A percentile compares a stretch with the other conserved stretches of the same genome.
phyloP scores from a whole-genome alignment of 2,888 invertebrate genomes.

The Pteria penguin region DNA sequence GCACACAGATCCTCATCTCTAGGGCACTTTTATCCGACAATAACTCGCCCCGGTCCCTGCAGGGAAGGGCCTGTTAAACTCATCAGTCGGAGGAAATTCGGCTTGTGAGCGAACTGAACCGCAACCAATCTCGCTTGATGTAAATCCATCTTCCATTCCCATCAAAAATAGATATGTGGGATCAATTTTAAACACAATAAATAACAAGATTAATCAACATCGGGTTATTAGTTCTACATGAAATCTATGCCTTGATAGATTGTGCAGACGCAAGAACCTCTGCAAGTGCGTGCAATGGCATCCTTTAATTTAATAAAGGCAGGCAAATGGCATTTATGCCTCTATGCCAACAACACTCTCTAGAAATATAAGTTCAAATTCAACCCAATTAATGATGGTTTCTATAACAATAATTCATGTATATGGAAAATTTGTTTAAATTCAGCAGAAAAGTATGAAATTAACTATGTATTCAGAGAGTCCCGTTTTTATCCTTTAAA shows the following conservation, averaged over 20 bases:
- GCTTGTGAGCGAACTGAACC: slow-evolving; percentile 27
- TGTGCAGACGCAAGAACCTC: not conserved
- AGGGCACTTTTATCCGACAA: slow-evolving; percentile 37
- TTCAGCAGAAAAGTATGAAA: too few species aligned
- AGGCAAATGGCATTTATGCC: too few species aligned
- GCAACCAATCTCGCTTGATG: slow-evolving; percentile 33
- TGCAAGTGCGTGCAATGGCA: not conserved
- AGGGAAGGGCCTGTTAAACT: slow-evolving; percentile 28
- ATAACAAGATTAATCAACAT: slow-evolving; percentile 27
- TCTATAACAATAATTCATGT: too few species aligned
- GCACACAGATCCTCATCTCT: slow-evolving; percentile 25
- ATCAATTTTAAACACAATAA: slow-evolving; percentile 18
- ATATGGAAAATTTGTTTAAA: too few species aligned
- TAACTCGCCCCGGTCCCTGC: not conserved
- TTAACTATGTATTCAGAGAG: too few species aligned
- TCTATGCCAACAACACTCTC: too few species aligned
- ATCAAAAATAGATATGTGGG: slow-evolving; percentile 24
- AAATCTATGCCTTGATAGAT: not conserved
- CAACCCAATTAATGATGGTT: too few species aligned
- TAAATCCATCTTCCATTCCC: slow-evolving; percentile 26
- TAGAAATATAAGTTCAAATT: too few species aligned
- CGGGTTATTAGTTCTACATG: not conserved
- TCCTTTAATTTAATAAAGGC: too few species aligned
- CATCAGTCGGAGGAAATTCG: slow-evolving; percentile 34
- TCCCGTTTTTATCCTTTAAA: too few species aligned